Evolutionary conservation across 2,797 vertebrate genomes (phyloP).

Genomic region (Dendrocincla fuliginosa): DNA sequence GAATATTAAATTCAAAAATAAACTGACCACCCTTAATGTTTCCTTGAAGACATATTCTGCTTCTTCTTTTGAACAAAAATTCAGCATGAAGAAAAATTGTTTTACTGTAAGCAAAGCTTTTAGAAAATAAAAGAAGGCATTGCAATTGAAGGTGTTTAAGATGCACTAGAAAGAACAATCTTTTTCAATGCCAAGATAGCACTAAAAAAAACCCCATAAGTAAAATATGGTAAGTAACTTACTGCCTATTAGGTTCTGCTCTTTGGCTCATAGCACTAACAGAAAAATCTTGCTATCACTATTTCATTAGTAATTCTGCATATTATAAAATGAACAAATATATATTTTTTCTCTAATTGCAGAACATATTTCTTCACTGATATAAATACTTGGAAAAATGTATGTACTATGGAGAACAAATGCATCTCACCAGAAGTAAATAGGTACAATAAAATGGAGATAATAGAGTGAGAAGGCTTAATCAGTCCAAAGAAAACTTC

Average conservation of each 20-base stretch:
- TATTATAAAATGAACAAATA: neutral
- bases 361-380: neutral
- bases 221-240: neutral
- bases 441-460: neutral
- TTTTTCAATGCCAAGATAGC: neutral
- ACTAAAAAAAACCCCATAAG: neutral
- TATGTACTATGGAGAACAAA: neutral
- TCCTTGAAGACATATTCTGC: neutral
- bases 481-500: neutral
- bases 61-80: slow-evolving; percentile 3
- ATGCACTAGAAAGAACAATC: neutral
- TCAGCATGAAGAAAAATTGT: neutral
- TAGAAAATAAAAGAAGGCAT: neutral
- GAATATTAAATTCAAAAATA: neutral
- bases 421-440: neutral
- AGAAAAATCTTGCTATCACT: neutral
- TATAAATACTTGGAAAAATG: neutral
- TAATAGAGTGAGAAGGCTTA: neutral
- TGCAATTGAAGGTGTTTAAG: neutral
- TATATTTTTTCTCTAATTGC: neutral
- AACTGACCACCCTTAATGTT: neutral
- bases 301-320: neutral
- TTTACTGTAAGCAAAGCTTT: neutral
- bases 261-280: neutral
- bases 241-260: neutral